Evolutionary conservation across 1,140 invertebrate species (phyloP).

Genomic region (Kradibia gibbosae): DNA sequence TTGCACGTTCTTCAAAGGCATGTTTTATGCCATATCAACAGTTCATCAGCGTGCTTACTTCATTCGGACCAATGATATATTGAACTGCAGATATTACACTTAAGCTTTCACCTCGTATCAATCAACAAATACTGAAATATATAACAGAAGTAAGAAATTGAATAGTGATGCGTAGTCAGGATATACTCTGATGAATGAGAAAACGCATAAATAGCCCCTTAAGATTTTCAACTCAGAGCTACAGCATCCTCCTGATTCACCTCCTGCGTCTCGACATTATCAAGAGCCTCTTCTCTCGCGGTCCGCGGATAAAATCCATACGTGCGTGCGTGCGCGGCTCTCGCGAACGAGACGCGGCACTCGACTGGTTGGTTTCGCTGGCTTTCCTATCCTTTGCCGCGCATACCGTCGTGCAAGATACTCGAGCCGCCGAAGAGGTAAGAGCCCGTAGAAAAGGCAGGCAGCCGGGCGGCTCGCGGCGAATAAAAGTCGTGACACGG

Average conservation of each 20-base stretch:
- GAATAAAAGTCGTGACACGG: constrained; percentile 65
- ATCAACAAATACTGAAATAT: background rate
- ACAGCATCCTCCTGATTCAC: background rate
- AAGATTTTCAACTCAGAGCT: background rate
- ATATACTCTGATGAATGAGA: background rate
- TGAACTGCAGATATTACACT: background rate
- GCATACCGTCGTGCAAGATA: constrained; percentile 27
- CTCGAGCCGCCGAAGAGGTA: constrained; percentile 33
- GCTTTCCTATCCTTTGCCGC: constrained; percentile 36
- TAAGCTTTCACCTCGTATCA: background rate
- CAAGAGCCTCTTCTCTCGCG: background rate
- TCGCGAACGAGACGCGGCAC: constrained; percentile 49
- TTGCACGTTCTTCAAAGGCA: background rate
- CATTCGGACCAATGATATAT: background rate
- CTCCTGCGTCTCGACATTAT: background rate
- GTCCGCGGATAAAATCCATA: constrained; percentile 4
- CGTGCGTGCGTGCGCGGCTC: constrained; percentile 28
- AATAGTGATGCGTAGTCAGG: background rate
- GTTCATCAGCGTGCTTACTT: background rate
- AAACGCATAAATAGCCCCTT: background rate
- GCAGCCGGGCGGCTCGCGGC: constrained; percentile 56
- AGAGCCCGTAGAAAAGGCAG: constrained; percentile 30
- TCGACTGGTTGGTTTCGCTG: constrained; percentile 40
- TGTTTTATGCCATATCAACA: background rate
- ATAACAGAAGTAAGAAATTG: background rate